Base-by-base conservation (phyloP, 2,113 vertebrate genomes). In the Prietella phreatophila region DNA sequence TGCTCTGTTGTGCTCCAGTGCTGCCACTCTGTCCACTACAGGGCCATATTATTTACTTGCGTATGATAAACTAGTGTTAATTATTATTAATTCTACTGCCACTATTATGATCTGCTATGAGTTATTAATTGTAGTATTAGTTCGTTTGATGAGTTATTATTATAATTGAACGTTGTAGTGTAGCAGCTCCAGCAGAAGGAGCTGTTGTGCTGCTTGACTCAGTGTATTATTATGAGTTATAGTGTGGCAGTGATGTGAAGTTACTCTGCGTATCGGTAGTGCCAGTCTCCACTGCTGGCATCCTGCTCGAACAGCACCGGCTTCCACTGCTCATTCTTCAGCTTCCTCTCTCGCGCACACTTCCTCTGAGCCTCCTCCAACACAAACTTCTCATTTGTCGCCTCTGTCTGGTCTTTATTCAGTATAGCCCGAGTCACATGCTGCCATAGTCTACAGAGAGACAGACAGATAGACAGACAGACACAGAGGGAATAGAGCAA, bases 371-470 rank as follows among this genome's bases (percentile, higher is more conserved):
- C 97, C 90, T 99, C 98, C 95, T 99, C 98, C 93, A 99, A 95
- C 89, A 98, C 47, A 30, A 95, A 98, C 92, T 99, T 99, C 93
- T 99, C 98, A 47, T 98, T 97, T 91, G 98, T 99, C 89, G 98
- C 98, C 94, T 98, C 97, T 22, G 96, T 97, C 95, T 99, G 98
- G 93, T 99, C 98, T 96, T 99, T 99, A 93, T 96, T 98, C 94
- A 96, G 97, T 95, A 99, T 98, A 90, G 98, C 97, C 90, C 95
- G 96, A 19, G 98, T 99, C 91, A 99, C 98, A 33, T 98, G 97
- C 87, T 99, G 98, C 98, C 98, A 99, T 91, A 99, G 95, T 89
- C 98, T 99, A 91, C 85, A n/a, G 90, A 84, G 7, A 6, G 2
- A 85, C 5, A 73, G 69, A 73, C 0, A n/a, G 47, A 53, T 13